Percentiles rank a stretch among this genome's conserved stretches.
Conservation (phyloP, 2,797 vertebrate species). For the Phataginus tetradactyla region DNA sequence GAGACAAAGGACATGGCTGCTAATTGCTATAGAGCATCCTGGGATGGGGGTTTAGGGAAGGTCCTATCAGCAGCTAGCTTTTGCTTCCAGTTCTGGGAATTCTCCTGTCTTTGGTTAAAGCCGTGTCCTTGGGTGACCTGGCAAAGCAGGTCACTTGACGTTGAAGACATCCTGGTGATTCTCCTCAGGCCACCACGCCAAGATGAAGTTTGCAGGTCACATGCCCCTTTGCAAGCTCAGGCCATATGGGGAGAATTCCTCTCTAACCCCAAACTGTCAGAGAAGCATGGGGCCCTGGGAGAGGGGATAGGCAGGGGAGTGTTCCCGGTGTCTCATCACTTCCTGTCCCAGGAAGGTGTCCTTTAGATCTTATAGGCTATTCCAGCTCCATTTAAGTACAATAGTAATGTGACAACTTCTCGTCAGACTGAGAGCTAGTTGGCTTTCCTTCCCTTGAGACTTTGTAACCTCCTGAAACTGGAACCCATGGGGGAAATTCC, state of each 20-base stretch:
- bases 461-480: slow-evolving; percentile 45
- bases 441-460: slow-evolving; percentile 42
- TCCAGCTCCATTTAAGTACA: not conserved
- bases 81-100: slow-evolving; percentile 42
- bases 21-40: slow-evolving; percentile 29
- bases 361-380: not conserved
- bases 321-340: not conserved
- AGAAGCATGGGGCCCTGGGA: not conserved
- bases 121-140: slow-evolving; percentile 56
- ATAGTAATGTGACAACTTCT: not conserved
- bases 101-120: slow-evolving; percentile 16
- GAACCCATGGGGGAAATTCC: slow-evolving; percentile 68
- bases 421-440: not conserved
- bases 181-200: not conserved
- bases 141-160: not conserved
- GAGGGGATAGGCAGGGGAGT: not conserved
- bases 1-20: slow-evolving; percentile 55
- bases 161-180: not conserved
- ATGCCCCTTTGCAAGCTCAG: not conserved
- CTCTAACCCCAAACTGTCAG: not conserved
- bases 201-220: not conserved
- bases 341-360: not conserved
- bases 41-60: slow-evolving; percentile 40
- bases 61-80: not conserved
- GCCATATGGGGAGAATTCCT: not conserved